Conservation (phyloP, 2,888 invertebrate genomes). For the Dynastes hyllus region DNA sequence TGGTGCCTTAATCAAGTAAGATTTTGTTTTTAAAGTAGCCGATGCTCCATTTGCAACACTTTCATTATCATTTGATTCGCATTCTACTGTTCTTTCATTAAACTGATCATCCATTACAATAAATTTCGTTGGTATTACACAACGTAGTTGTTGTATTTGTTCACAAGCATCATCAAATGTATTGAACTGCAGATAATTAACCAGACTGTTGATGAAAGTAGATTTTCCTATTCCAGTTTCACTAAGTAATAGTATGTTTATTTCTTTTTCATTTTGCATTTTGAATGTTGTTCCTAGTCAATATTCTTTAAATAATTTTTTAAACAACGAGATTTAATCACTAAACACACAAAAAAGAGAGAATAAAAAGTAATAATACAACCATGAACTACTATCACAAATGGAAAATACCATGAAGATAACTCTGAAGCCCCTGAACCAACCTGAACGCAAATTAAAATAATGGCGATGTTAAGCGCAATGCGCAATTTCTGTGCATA, state of each 20-base stretch:
- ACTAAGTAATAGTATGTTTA: conserved; percentile 27
- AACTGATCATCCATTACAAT: conserved; percentile 23
- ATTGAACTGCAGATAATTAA: conserved; percentile 20
- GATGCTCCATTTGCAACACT: conserved; percentile 19
- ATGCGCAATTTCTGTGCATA: no score
- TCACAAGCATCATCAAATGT: conserved; percentile 25
- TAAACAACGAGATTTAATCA: background rate
- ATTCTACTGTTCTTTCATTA: conserved; percentile 11
- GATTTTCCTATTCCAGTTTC: conserved; percentile 42
- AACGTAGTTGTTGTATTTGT: background rate
- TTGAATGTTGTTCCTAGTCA: background rate
- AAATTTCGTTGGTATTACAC: conserved; percentile 33
- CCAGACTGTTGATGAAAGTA: conserved; percentile 33
- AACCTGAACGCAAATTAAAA: no score
- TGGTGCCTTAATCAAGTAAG: conserved; percentile 44
- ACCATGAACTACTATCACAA: no score
- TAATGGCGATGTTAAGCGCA: no score
- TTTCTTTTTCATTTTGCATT: background rate
- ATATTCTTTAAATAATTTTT: background rate
- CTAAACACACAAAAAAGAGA: no score
- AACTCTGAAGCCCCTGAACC: no score
- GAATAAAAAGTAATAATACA: no score
- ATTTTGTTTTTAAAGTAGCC: conserved; percentile 24
- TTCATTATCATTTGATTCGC: conserved; percentile 31
- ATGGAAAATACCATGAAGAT: no score